Evolutionary conservation across 2,113 vertebrate genomes (phyloP), one percentile per base, ranked within the genome.

Genomic region (Upupa epops): DNA sequence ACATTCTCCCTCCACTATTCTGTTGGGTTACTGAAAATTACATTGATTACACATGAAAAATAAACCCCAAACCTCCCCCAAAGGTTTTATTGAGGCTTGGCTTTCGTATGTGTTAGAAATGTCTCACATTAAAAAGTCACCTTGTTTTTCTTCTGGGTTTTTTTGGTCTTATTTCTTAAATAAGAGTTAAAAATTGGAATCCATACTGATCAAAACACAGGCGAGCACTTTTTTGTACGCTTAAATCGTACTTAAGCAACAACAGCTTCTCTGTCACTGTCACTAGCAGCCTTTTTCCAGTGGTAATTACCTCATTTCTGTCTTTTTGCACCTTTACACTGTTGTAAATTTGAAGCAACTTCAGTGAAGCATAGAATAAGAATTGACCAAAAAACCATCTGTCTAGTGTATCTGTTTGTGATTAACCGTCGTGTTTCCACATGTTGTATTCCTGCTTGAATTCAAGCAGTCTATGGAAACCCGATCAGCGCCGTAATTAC

Each of bases 401-500:
- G 77, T 92, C 88, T 80, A 86, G 96, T 89, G 72, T 96, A 96
- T 97, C 97, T 98, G 98, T 97, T 98, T 97, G 97, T 22, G 83
- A 98, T 98, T 98, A 98, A 91, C 94, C 88, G 87, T 97, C 97
- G 80, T 92, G 96, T 95, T 98, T 97, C 97, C 97, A 98, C 96
- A 97, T 98, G 97, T 97, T 96, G 78, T 90, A 93, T 88, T 89
- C 89, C 92, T 96, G 76, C 94, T 95, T 95, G 88, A 91, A 97
- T 97, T 96, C 87, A 95, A 77, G 92, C 46, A 84, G 96, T 92
- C 96, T 94, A 91, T 86, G 91, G 97, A 98, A 98, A 98, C 97
- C 94, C 6, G 97, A 98, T 97, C 96, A 97, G 96, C 94, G 86
- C 90, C 95, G 96, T 97, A 98, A 98, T 98, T 98, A 98, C 42